These are phyloP conservation scores for Rhagologus leucostigma DNA, from an alignment of 2,113 vertebrate genomes.

Conservation along the genomic window DNA sequence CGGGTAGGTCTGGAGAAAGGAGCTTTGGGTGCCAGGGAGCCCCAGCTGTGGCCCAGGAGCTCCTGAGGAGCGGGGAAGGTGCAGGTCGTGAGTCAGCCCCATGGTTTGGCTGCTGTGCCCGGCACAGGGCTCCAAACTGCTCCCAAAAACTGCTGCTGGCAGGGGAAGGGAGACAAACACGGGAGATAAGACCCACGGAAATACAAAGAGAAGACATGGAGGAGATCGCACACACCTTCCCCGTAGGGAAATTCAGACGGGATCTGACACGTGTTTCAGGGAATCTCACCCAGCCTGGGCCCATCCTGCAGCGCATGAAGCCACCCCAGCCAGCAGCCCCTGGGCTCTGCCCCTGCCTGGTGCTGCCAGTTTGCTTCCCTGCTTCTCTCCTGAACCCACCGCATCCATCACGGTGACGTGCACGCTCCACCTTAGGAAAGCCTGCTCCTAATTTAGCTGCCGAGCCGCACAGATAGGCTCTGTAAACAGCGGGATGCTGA, in stretches of 20 bases:
- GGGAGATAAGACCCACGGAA: neutral
- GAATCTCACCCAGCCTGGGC: neutral
- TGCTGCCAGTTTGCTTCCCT: neutral
- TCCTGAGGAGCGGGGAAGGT: neutral
- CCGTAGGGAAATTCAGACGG: neutral
- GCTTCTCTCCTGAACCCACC: neutral
- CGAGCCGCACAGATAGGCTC: neutral
- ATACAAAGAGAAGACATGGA: neutral
- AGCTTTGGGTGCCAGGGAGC: neutral
- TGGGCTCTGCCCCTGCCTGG: neutral
- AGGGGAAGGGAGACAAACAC: neutral
- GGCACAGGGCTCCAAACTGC: neutral
- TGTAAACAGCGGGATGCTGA: neutral
- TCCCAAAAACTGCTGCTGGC: neutral
- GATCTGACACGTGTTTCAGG: neutral
- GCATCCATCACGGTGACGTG: neutral
- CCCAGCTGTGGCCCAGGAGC: neutral
- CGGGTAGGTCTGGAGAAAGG: rapidly evolving
- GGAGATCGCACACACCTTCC: neutral
- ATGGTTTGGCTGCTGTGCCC: neutral
- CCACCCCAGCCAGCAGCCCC: neutral
- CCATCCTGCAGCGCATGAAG: neutral
- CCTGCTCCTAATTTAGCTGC: neutral
- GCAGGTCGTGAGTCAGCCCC: rapidly evolving
- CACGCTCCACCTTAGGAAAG: neutral